Evolutionary conservation across 2,888 invertebrate genomes (phyloP).

Genomic region (Erebia palarica): DNA sequence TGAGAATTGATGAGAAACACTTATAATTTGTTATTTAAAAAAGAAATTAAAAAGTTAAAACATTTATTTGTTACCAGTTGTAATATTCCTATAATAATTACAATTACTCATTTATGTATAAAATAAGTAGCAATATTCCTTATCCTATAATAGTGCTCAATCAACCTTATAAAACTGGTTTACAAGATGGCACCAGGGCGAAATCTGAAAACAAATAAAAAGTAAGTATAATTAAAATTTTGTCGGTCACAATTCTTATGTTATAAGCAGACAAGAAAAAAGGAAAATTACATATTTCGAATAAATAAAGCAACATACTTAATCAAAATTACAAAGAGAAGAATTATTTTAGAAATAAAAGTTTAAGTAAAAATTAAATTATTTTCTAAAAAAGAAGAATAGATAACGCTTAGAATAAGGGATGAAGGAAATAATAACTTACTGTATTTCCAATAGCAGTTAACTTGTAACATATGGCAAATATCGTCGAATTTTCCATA

Average conservation of each 20-base stretch:
- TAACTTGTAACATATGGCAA: conserved; percentile 66
- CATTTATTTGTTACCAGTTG: background rate
- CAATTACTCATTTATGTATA: conserved; percentile 3
- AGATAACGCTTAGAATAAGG: background rate
- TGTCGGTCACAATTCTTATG: background rate
- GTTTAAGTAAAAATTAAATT: too few relatives aligned
- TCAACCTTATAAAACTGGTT: conserved; percentile 39
- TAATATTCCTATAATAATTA: background rate
- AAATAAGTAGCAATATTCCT: conserved; percentile 6
- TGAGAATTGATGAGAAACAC: conserved; percentile 37
- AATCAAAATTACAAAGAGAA: too few relatives aligned
- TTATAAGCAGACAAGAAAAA: background rate
- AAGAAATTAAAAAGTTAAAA: background rate
- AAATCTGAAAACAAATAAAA: conserved; percentile 58
- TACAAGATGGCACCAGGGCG: conserved; percentile 53
- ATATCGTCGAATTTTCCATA: conserved; percentile 63
- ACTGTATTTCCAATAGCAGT: conserved; percentile 69
- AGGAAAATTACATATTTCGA: background rate
- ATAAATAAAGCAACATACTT: background rate
- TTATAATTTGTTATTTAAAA: background rate
- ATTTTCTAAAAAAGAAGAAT: too few relatives aligned
- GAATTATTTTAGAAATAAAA: too few relatives aligned
- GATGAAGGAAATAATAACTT: conserved; percentile 45
- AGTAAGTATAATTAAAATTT: background rate
- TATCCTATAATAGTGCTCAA: background rate